These are phyloP conservation scores for Montifringilla adamsi DNA, from an alignment of 2,113 vertebrate genomes.

Conservation along the genomic window DNA sequence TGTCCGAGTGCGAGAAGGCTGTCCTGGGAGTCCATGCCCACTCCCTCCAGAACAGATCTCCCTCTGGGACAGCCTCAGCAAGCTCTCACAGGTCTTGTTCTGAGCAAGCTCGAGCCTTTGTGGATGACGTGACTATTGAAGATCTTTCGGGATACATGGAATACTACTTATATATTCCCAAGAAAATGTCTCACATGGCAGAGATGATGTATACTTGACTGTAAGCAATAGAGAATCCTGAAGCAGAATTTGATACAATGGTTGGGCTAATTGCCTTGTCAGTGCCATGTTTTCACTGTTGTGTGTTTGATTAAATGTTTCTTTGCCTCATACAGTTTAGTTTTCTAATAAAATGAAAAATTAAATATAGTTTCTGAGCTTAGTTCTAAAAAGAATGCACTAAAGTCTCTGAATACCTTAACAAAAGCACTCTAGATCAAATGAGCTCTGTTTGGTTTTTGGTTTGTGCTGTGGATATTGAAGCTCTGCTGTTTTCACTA, in stretches of 20 bases:
- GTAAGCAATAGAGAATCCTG: neutral
- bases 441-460: neutral
- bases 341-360: conserved; percentile 63
- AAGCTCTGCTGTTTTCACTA: neutral
- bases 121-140: conserved; percentile 97
- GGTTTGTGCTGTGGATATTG: conserved; percentile 38
- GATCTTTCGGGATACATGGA: conserved; percentile 99
- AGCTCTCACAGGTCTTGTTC: conserved; percentile 80
- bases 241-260: neutral
- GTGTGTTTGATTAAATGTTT: conserved; percentile 44
- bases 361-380: conserved; percentile 26
- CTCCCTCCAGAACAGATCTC: conserved; percentile 44
- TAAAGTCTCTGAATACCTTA: conserved; percentile 38
- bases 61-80: neutral
- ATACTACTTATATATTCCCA: conserved; percentile 90
- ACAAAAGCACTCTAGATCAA: conserved; percentile 32
- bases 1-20: conserved; percentile 76
- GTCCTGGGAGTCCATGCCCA: conserved; percentile 52
- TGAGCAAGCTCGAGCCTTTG: conserved; percentile 82
- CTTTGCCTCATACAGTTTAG: conserved; percentile 56
- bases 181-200: conserved; percentile 88
- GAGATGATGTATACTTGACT: conserved; percentile 88
- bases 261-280: conserved; percentile 14
- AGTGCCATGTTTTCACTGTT: conserved; percentile 52
- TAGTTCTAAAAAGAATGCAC: conserved; percentile 57